These are phyloP conservation scores for Ruditapes philippinarum DNA, from an alignment of 1,140 invertebrate species.

Conservation along the genomic window DNA sequence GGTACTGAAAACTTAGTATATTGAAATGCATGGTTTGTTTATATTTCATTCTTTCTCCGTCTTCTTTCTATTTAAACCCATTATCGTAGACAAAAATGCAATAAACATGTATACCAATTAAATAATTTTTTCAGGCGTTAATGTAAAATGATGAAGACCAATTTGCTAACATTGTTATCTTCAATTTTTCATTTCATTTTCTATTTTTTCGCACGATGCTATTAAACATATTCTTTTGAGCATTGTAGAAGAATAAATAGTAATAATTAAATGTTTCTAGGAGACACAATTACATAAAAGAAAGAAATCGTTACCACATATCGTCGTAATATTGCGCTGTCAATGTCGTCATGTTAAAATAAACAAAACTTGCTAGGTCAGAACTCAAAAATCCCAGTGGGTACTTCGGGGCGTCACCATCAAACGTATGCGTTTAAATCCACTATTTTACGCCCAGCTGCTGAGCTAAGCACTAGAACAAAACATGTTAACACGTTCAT, in stretches of 20 bases:
- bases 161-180: no score
- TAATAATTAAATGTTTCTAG: not conserved
- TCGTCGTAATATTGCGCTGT: not conserved
- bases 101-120: no score
- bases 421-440: constrained; percentile 1
- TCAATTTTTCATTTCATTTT: not conserved
- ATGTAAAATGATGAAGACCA: no score
- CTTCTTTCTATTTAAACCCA: not conserved
- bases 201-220: no score
- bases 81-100: no score
- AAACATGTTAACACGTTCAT: not conserved
- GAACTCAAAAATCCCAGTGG: not conserved
- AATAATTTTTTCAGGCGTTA: no score
- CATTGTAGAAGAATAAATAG: not conserved
- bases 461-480: not conserved
- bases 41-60: not conserved
- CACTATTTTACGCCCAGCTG: constrained; percentile 3
- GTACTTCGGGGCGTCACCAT: not conserved
- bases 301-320: not conserved
- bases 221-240: not conserved
- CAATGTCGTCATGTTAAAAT: constrained; percentile 12
- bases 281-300: no score
- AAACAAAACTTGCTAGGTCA: not conserved
- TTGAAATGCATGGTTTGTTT: not conserved
- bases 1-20: not conserved